Percentiles rank a stretch among this genome's conserved stretches.
These are phyloP conservation scores for Temnothorax nylanderi DNA, from an alignment of 1,140 invertebrate species.

Conservation along the genomic window DNA sequence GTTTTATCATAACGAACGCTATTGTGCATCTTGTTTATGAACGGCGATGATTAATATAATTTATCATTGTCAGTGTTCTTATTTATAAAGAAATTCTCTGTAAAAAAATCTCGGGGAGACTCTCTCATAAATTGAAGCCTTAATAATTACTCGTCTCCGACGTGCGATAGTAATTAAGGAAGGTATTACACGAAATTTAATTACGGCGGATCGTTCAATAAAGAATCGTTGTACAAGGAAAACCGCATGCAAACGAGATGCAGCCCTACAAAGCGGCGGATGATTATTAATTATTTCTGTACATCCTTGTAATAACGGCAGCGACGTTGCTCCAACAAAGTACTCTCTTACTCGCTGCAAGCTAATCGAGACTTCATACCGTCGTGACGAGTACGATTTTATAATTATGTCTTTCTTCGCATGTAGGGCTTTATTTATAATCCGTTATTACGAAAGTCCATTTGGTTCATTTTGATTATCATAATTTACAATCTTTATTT, in stretches of 20 bases:
- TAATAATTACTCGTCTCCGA: slow-evolving; percentile 42
- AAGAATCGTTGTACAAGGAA: slow-evolving; percentile 29
- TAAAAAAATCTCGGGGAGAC: neutral
- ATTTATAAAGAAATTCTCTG: neutral
- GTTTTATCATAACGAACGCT: neutral
- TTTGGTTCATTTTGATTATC: neutral
- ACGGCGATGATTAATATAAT: slow-evolving; percentile 16
- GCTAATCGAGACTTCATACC: neutral
- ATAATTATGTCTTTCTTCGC: slow-evolving; percentile 25
- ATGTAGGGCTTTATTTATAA: neutral
- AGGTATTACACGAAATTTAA: slow-evolving; percentile 47
- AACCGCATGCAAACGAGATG: slow-evolving; percentile 34
- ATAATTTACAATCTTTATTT: neutral
- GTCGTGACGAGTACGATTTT: slow-evolving; percentile 16
- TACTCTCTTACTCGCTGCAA: neutral
- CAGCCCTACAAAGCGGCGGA: neutral
- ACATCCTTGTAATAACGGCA: slow-evolving; percentile 6
- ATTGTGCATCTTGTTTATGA: neutral
- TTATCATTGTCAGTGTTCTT: slow-evolving; percentile 11
- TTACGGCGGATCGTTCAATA: slow-evolving; percentile 45
- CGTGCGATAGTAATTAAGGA: slow-evolving; percentile 39
- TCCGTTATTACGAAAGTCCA: neutral
- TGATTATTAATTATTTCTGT: slow-evolving; percentile 54
- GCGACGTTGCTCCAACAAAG: neutral
- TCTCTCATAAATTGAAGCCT: slow-evolving; percentile 12